Conservation (phyloP, 1,140 invertebrate species). For the Drosophila sproati region DNA sequence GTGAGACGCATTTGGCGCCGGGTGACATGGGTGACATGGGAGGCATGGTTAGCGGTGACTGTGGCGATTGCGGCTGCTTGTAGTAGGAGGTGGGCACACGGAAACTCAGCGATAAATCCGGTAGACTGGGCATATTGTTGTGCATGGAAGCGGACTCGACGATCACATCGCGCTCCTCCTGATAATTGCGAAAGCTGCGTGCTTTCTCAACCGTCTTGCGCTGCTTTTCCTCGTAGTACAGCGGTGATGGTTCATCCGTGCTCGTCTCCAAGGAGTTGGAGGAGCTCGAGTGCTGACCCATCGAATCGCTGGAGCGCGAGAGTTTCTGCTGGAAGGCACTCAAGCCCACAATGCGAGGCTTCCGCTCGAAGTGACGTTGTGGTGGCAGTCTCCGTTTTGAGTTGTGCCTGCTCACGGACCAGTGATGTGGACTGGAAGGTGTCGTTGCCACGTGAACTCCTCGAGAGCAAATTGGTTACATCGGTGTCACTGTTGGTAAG, state of each 20-base stretch:
- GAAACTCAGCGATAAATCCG: constrained; percentile 77
- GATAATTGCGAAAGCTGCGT: constrained; percentile 88
- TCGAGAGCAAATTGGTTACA: constrained; percentile 66
- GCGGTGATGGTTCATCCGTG: constrained; percentile 59
- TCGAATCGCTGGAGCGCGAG: constrained; percentile 80
- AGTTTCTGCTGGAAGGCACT: constrained; percentile 86
- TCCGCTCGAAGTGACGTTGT: constrained; percentile 68
- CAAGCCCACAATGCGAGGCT: constrained; percentile 85
- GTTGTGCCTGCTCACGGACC: constrained; percentile 63
- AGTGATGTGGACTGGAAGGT: constrained; percentile 77
- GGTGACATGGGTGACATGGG: constrained; percentile 61
- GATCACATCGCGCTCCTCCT: constrained; percentile 72
- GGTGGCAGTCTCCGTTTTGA: constrained; percentile 50
- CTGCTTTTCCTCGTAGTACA: constrained; percentile 78
- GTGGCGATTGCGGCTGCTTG: constrained; percentile 36
- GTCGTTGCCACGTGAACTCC: constrained; percentile 63
- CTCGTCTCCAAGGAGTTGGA: constrained; percentile 76
- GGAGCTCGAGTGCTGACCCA: constrained; percentile 72
- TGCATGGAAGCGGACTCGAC: constrained; percentile 37
- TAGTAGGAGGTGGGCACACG: constrained; percentile 68
- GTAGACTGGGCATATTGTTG: constrained; percentile 81
- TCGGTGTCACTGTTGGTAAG: constrained; percentile 25
- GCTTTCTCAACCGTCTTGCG: constrained; percentile 87
- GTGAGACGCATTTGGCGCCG: constrained; percentile 55
- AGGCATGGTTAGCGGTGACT: constrained; percentile 28